These are phyloP conservation scores for Pseudonaja textilis DNA, from an alignment of 2,113 vertebrate genomes.

Conservation along the genomic window DNA sequence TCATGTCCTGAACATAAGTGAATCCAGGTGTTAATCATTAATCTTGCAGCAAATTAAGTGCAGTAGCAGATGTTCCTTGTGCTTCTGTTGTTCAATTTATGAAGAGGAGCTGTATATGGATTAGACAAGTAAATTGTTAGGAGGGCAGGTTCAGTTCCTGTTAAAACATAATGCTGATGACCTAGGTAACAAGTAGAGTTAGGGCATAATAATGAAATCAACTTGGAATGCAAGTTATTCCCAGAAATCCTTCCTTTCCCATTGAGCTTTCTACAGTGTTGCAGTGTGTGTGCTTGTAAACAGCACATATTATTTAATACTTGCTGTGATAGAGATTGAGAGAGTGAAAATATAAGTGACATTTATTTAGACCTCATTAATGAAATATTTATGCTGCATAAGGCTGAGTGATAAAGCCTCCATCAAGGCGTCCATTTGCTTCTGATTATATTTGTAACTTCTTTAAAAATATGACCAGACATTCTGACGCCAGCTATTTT, in stretches of 20 bases:
- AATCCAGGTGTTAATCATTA: conserved; percentile 61
- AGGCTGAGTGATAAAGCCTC: conserved; percentile 76
- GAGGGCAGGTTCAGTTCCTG: conserved; percentile 58
- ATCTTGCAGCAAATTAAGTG: conserved; percentile 59
- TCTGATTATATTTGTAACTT: conserved; percentile 81
- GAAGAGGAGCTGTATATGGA: conserved; percentile 51
- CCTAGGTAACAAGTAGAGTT: conserved; percentile 48
- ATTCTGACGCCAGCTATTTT: conserved; percentile 81
- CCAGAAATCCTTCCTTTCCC: conserved; percentile 46
- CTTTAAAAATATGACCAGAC: conserved; percentile 80
- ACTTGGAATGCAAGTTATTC: conserved; percentile 38
- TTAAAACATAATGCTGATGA: conserved; percentile 54
- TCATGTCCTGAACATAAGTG: conserved; percentile 20
- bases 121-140: conserved; percentile 56
- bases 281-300: conserved; percentile 61
- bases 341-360: conserved; percentile 75
- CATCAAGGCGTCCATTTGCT: conserved; percentile 75
- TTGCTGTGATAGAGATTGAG: conserved; percentile 73
- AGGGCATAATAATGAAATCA: conserved; percentile 57
- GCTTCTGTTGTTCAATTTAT: conserved; percentile 42
- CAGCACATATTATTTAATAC: conserved; percentile 68
- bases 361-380: conserved; percentile 81
- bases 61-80: conserved; percentile 63
- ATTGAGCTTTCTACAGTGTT: conserved; percentile 40
- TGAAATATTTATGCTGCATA: conserved; percentile 80